phyloP scores from a whole-genome alignment of 1,140 invertebrate species.

The Lepidostoma basale region DNA sequence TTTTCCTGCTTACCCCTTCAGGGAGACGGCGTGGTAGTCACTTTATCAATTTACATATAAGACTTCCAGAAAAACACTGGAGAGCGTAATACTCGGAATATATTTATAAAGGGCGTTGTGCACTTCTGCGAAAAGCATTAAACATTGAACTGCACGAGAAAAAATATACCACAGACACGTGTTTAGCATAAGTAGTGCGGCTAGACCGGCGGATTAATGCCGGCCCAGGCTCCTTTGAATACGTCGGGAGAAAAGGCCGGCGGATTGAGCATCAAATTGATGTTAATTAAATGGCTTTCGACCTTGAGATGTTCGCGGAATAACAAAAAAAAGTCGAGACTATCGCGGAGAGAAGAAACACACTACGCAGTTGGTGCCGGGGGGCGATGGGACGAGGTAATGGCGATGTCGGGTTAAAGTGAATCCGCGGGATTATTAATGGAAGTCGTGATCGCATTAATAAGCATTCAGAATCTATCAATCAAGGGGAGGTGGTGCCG shows the following conservation, averaged over 20 bases:
- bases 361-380: not conserved
- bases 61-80: no score
- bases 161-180: slow-evolving; percentile 8
- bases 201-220: slow-evolving; percentile 4
- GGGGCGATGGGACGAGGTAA: not conserved
- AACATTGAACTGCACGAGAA: not conserved
- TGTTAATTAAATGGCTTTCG: slow-evolving; percentile 10
- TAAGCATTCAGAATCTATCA: not conserved
- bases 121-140: not conserved
- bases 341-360: not conserved
- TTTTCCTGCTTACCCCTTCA: no score
- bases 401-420: not conserved
- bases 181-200: slow-evolving; percentile 2
- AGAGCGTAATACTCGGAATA: not conserved
- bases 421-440: not conserved
- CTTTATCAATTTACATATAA: no score
- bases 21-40: no score
- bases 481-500: not conserved
- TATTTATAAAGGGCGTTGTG: not conserved
- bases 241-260: not conserved
- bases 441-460: slow-evolving; percentile 1
- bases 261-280: slow-evolving; percentile 1
- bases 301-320: not conserved
- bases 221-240: not conserved
- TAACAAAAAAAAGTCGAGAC: not conserved